phyloP scores from a whole-genome alignment of 2,113 vertebrate species.

The Blennius ocellaris region DNA sequence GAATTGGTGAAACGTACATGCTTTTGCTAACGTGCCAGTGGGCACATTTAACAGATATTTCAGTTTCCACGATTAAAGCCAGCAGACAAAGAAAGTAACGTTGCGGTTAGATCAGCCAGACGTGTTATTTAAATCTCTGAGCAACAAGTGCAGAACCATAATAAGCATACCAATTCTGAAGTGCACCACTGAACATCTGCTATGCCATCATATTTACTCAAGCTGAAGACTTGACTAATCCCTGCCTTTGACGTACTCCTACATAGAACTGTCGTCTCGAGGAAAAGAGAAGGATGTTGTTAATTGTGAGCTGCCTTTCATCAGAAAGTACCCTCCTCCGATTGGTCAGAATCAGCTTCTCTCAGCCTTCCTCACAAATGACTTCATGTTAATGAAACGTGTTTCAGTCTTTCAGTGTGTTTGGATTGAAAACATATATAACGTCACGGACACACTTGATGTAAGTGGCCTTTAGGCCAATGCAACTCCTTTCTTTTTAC shows the following conservation, averaged over 20 bases:
- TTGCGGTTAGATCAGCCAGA: conserved; percentile 31
- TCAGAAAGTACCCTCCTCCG: no score
- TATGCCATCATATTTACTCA: conserved; percentile 23
- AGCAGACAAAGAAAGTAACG: conserved; percentile 27
- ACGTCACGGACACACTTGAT: not conserved
- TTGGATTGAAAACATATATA: not conserved
- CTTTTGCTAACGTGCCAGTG: not conserved
- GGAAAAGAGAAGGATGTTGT: not conserved
- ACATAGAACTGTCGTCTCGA: conserved; percentile 4
- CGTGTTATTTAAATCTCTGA: conserved; percentile 45
- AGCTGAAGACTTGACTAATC: conserved; percentile 50
- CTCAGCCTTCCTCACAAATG: no score
- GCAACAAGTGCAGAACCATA: conserved; percentile 35
- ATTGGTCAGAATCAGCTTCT: no score
- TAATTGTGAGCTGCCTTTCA: not conserved
- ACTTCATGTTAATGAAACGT: not conserved
- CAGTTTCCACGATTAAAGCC: conserved; percentile 9
- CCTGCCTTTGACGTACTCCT: conserved; percentile 16
- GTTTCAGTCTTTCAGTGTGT: not conserved
- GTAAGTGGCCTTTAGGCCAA: not conserved
- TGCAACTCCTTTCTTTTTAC: not conserved
- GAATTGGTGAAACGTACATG: no score
- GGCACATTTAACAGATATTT: not conserved
- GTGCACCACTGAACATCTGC: conserved; percentile 29
- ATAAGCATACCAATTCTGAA: conserved; percentile 30